Conservation (phyloP, 1,140 invertebrate species). For the Drosophila pallidifrons region DNA sequence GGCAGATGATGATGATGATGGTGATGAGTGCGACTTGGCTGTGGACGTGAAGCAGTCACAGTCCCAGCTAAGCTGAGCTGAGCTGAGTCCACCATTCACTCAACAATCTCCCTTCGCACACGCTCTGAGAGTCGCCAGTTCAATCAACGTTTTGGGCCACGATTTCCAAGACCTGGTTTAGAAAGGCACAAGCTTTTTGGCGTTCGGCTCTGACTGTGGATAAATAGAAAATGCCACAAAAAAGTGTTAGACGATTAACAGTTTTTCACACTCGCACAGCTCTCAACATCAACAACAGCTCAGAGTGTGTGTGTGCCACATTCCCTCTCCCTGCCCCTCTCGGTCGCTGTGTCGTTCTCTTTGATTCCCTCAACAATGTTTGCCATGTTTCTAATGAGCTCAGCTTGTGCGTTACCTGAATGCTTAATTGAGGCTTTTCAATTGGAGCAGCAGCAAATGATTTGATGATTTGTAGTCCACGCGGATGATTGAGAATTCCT, state of each 20-base stretch:
- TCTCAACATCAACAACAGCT: background rate
- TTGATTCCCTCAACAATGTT: background rate
- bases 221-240: conserved; percentile 29
- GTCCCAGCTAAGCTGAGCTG: background rate
- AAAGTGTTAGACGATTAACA: conserved; percentile 13
- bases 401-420: conserved; percentile 8
- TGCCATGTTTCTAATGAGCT: conserved; percentile 7
- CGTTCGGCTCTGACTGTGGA: background rate
- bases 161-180: conserved; percentile 46
- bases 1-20: conserved; percentile 15
- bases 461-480: conserved; percentile 5
- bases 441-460: conserved; percentile 1
- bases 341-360: background rate
- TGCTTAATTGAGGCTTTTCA: background rate
- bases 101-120: conserved; percentile 21
- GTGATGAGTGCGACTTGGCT: background rate
- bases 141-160: conserved; percentile 49
- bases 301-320: background rate
- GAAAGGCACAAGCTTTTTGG: conserved; percentile 36
- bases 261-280: conserved; percentile 13
- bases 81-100: conserved; percentile 37
- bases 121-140: conserved; percentile 10
- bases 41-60: conserved; percentile 14
- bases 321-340: background rate
- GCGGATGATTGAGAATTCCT: background rate